Conservation (phyloP, 2,888 invertebrate species). For the Drosophila kokeensis region DNA sequence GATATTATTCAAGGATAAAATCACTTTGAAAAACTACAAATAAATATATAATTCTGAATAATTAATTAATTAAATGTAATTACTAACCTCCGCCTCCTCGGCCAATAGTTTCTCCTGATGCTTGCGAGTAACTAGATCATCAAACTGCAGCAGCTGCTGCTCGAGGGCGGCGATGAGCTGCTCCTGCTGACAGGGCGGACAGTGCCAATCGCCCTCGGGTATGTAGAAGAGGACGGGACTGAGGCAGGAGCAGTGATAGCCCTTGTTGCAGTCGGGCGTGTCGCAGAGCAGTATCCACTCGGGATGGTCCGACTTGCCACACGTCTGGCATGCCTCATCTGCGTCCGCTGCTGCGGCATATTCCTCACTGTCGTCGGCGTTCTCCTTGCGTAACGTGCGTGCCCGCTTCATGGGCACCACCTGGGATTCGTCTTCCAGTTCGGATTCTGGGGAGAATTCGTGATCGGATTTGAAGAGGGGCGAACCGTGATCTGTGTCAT, state of each 20-base stretch:
- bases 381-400: constrained; percentile 92
- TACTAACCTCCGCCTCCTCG: constrained; percentile 66
- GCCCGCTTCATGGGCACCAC: constrained; percentile 92
- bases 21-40: too few relatives aligned
- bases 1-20: not conserved
- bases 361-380: constrained; percentile 85
- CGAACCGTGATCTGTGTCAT: constrained; percentile 86
- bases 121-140: constrained; percentile 88
- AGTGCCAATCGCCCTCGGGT: constrained; percentile 99
- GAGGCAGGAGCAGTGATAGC: constrained; percentile 99
- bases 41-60: not conserved
- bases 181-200: constrained; percentile 98
- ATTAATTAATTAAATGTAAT: not conserved
- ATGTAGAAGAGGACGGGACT: constrained; percentile 96
- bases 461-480: constrained; percentile 93
- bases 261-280: constrained; percentile 91
- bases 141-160: constrained; percentile 90
- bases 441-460: constrained; percentile 96
- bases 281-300: constrained; percentile 99
- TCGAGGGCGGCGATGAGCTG: constrained; percentile 90
- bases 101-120: constrained; percentile 74
- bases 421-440: constrained; percentile 89
- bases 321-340: constrained; percentile 93
- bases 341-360: constrained; percentile 85
- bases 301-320: constrained; percentile 96